Evolutionary conservation across 1,140 invertebrate genomes (phyloP).

Genomic region (Ostrea denselamellosa): DNA sequence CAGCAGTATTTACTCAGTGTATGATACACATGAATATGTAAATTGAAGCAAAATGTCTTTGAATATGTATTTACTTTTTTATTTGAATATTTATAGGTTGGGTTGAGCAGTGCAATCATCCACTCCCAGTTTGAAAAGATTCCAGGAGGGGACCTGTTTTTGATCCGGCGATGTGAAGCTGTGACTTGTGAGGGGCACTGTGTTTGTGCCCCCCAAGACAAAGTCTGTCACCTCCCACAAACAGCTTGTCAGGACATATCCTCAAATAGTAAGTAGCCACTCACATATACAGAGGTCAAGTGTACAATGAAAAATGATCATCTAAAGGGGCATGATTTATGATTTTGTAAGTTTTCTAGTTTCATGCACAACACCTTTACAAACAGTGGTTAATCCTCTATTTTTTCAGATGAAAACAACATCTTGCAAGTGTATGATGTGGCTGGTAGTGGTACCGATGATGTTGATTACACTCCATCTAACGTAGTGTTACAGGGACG

Average conservation of each 20-base stretch:
- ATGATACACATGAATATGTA: too few species aligned
- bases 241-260: slow-evolving; percentile 12
- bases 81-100: slow-evolving; percentile 53
- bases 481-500: not conserved
- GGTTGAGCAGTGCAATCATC: slow-evolving; percentile 57
- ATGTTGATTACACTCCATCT: slow-evolving; percentile 27
- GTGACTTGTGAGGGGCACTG: slow-evolving; percentile 62
- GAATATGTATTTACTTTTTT: not conserved
- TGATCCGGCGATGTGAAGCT: slow-evolving; percentile 55
- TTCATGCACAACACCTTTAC: not conserved
- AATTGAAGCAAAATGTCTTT: too few species aligned
- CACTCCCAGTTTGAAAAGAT: slow-evolving; percentile 53
- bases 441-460: not conserved
- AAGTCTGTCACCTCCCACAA: slow-evolving; percentile 44
- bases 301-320: too few species aligned
- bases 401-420: slow-evolving; percentile 24
- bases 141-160: slow-evolving; percentile 45
- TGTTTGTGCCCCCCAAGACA: slow-evolving; percentile 57
- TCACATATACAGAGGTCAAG: not conserved
- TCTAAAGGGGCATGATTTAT: too few species aligned
- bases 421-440: slow-evolving; percentile 31
- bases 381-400: not conserved
- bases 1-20: too few species aligned
- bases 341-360: too few species aligned
- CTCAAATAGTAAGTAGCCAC: not conserved